Conservation (phyloP, 2,888 invertebrate genomes). For the Protonemura montana region DNA sequence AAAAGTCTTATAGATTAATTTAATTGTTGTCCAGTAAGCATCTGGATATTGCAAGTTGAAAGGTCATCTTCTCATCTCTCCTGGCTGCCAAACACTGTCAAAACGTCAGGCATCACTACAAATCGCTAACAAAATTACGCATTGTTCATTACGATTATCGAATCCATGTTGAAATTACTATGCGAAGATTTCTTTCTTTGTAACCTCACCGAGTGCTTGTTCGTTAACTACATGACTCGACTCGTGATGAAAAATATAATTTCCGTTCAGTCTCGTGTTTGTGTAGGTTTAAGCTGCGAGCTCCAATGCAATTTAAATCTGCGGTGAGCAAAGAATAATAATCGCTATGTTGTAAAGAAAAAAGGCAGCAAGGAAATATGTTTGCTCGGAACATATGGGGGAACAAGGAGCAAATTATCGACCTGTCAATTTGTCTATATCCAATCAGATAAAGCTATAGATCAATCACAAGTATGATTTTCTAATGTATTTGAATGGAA, state of each 20-base stretch:
- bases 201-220: neutral
- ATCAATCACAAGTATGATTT: too few relatives aligned
- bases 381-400: neutral
- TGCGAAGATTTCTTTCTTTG: neutral
- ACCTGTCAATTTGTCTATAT: neutral
- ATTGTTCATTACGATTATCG: neutral
- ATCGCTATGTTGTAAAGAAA: neutral
- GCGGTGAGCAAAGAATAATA: neutral
- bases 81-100: neutral
- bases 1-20: constrained; percentile 18
- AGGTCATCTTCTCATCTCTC: constrained; percentile 5
- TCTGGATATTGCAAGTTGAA: constrained; percentile 4
- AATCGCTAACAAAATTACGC: neutral
- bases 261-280: neutral
- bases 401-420: neutral
- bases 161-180: neutral
- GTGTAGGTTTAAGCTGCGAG: neutral
- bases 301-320: neutral
- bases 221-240: neutral
- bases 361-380: neutral
- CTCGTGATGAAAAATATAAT: neutral
- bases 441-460: neutral
- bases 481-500: too few relatives aligned
- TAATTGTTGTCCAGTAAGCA: neutral
- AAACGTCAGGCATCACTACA: neutral